These are phyloP conservation scores for Aphis craccivora DNA, from an alignment of 1,140 invertebrate genomes.

Conservation along the genomic window DNA sequence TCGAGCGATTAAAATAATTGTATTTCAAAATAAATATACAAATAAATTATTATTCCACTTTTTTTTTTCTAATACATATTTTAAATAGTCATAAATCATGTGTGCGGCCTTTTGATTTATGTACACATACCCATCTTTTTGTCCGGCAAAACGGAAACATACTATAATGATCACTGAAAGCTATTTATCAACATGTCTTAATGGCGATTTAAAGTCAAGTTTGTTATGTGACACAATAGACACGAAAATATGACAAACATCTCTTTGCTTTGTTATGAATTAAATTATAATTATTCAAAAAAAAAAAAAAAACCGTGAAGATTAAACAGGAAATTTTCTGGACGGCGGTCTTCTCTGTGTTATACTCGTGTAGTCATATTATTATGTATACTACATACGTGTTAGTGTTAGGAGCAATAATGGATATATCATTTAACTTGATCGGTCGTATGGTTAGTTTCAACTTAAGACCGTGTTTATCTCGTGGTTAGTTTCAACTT, in stretches of 20 bases:
- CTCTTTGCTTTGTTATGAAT: constrained; percentile 42
- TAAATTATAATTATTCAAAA: constrained; percentile 43
- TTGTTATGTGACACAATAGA: constrained; percentile 41
- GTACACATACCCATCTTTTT: constrained; percentile 37
- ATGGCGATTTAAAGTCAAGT: constrained; percentile 50
- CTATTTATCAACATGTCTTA: constrained; percentile 56
- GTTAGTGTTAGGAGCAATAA: neutral
- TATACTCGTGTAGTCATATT: neutral
- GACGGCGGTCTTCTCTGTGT: neutral
- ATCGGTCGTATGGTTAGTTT: neutral
- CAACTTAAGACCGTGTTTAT: constrained; percentile 21
- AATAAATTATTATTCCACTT: constrained; percentile 27
- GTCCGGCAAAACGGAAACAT: constrained; percentile 49
- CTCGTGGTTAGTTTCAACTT: neutral
- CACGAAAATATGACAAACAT: constrained; percentile 40
- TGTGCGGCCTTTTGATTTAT: neutral
- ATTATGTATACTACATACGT: neutral
- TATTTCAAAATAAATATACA: constrained; percentile 8
- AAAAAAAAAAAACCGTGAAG: neutral
- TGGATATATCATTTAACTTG: neutral
- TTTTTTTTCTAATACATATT: constrained; percentile 3
- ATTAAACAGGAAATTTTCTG: neutral
- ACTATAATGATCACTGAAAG: constrained; percentile 41
- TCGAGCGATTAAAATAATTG: constrained; percentile 14
- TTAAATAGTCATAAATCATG: constrained; percentile 40